Evolutionary conservation across 2,888 invertebrate genomes (phyloP), one percentile per base, ranked within the genome.

Genomic region (Acanthosoma haemorrhoidale): DNA sequence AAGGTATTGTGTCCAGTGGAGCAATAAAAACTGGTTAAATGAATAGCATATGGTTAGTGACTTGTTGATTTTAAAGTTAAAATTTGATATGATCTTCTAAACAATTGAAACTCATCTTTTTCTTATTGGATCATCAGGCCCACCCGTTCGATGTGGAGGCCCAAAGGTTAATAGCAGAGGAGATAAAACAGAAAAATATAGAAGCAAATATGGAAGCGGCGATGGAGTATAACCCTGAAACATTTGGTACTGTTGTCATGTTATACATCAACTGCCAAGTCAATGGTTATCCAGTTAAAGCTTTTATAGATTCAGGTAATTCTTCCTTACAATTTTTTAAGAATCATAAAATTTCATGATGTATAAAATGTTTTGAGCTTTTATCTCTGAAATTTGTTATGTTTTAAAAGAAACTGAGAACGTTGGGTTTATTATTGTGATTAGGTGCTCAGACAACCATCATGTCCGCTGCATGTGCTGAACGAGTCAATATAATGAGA

Each of bases 181-280:
- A 96, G 82, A 98, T 98, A 74, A 85, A 91, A 76, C 94, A 91
- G 78, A 92, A 96, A 79, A 98, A 98, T 80, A 95, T 98, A 73
- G 94, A 97, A 80, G 93, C 94, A 0, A 97, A 97, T 78, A 97
- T 98, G 96, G 95, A 97, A 79, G 94, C 95, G 1, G 98, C 98
- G 0, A 95, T 98, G 88, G 98, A 99, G 79, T 94, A 94, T 80
- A 94, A 96, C 81, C 99, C 99, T 0, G 99, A 99, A 82, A 95
- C 93, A 57, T 98, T 98, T 81, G 98, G 96, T 70, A 94, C 94
- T 34, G 97, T 99, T 57, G 91, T 93, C 60, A 98, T 99, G 99
- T 85, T 99, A 76, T 90, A 99, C 80, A 96, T 99, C 72, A 93
- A 97, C 80, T 96, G 98, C 80, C 90, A 88, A 80, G 97, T 99